Percentiles rank a stretch among this genome's conserved stretches.
phyloP scores from a whole-genome alignment of 2,797 vertebrate species.

The Tokudaia muenninki region DNA sequence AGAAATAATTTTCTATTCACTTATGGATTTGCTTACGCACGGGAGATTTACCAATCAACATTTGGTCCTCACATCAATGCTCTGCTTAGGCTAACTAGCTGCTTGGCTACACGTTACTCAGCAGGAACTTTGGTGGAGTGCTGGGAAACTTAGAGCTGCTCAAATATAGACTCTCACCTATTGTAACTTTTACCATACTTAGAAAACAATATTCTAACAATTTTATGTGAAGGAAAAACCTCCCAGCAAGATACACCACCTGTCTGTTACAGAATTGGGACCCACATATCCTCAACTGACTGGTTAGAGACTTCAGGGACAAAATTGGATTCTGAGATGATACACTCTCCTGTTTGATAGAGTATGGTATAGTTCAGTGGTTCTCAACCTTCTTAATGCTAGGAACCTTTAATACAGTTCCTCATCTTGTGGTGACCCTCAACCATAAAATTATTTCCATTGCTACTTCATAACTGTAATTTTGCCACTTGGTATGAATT shows the following conservation, averaged over 20 bases:
- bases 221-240: neutral
- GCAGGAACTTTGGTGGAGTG: neutral
- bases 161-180: neutral
- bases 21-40: conserved; percentile 37
- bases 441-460: neutral
- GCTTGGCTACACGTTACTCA: neutral
- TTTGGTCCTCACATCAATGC: conserved; percentile 53
- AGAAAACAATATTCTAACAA: neutral
- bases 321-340: neutral
- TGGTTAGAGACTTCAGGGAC: neutral
- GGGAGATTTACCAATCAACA: conserved; percentile 32
- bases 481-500: neutral
- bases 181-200: neutral
- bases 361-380: neutral
- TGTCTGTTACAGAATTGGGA: neutral
- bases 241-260: neutral
- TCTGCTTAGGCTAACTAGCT: neutral
- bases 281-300: neutral
- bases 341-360: neutral
- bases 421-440: neutral
- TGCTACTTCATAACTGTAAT: neutral
- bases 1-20: conserved; percentile 51
- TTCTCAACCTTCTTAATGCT: neutral
- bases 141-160: neutral
- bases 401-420: neutral